Conservation (phyloP, 1,140 invertebrate genomes). For the Coenobita brevimanus region DNA sequence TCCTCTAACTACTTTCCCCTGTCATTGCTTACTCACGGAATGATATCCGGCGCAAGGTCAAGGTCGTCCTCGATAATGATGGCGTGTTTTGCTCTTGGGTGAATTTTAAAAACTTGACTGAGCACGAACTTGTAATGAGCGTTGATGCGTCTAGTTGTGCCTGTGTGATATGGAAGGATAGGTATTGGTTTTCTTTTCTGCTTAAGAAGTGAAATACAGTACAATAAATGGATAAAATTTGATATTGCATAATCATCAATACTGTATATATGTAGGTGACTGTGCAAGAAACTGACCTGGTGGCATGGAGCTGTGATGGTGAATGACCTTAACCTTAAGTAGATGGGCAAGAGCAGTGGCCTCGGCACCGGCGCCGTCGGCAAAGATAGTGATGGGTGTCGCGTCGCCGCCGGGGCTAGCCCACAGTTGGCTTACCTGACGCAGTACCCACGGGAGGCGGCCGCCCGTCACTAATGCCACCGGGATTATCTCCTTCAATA, state of each 20-base stretch:
- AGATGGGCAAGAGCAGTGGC: slow-evolving; percentile 23
- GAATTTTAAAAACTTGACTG: slow-evolving; percentile 17
- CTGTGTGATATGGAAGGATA: neutral
- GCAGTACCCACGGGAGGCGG: slow-evolving; percentile 45
- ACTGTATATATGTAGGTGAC: too few species aligned
- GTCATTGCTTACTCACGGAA: slow-evolving; percentile 47
- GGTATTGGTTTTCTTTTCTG: too few species aligned
- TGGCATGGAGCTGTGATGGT: slow-evolving; percentile 13
- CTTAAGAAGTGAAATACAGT: too few species aligned
- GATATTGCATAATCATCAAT: neutral
- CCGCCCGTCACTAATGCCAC: slow-evolving; percentile 58
- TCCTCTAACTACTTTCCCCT: too few species aligned
- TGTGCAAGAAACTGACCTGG: neutral
- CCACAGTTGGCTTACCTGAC: slow-evolving; percentile 74
- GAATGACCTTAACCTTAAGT: slow-evolving; percentile 24
- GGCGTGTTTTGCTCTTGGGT: slow-evolving; percentile 1
- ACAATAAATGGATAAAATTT: too few species aligned
- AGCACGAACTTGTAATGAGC: slow-evolving; percentile 32
- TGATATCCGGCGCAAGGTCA: slow-evolving; percentile 37
- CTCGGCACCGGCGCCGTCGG: slow-evolving; percentile 74
- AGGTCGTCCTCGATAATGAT: slow-evolving; percentile 45
- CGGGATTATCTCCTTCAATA: slow-evolving; percentile 29
- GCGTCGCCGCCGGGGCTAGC: slow-evolving; percentile 73
- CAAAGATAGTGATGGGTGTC: slow-evolving; percentile 77
- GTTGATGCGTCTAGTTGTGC: slow-evolving; percentile 19